Evolutionary conservation across 2,797 vertebrate species (phyloP).

Genomic region (Rhinella marina): DNA sequence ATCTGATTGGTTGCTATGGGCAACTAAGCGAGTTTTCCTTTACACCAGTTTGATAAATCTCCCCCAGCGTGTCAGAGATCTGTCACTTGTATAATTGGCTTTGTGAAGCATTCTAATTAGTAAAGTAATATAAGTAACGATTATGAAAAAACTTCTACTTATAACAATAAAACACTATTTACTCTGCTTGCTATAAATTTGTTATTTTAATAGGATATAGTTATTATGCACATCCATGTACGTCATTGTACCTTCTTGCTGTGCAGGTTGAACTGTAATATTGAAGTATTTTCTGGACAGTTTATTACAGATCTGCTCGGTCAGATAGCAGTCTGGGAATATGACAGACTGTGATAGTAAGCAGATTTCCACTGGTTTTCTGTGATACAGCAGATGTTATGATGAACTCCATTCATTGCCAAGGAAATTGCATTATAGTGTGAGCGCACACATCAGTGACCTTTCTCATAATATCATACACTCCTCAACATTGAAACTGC

Average conservation of each 20-base stretch:
- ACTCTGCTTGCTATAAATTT: not conserved
- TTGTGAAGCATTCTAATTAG: not conserved
- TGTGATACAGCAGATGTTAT: slow-evolving; percentile 11
- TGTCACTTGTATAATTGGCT: not conserved
- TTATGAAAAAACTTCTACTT: not conserved
- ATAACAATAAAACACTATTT: not conserved
- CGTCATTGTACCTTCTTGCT: not conserved
- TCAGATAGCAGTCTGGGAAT: not conserved
- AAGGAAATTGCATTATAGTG: slow-evolving; percentile 33
- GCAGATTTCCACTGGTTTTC: slow-evolving; percentile 21
- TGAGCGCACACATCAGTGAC: slow-evolving; percentile 21
- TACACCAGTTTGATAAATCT: no score
- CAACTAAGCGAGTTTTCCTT: no score
- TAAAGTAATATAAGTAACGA: no score
- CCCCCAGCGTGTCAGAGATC: no score
- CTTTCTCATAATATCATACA: not conserved
- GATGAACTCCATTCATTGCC: not conserved
- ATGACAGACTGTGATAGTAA: not conserved
- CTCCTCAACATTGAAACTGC: not conserved
- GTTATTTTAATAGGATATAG: not conserved
- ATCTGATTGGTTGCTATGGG: no score
- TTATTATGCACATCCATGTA: not conserved
- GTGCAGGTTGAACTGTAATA: not conserved
- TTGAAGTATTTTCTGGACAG: not conserved
- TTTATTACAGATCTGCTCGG: not conserved